Evolutionary conservation across 2,888 invertebrate species (phyloP), one percentile per base, ranked within the genome.

Genomic region (Elysia crispata): DNA sequence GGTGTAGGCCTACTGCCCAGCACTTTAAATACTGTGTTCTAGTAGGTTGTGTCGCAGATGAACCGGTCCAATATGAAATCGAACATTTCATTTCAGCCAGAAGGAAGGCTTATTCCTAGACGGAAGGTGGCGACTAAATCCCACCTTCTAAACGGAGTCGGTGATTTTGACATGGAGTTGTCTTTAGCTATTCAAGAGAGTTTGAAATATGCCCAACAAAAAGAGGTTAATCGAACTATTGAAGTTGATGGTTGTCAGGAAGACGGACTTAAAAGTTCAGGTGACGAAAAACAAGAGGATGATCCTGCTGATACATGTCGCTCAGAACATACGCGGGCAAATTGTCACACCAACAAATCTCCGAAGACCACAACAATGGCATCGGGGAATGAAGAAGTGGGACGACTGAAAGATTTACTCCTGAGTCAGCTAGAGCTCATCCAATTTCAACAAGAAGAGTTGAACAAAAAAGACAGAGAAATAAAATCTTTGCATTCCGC

Each of bases 371-470:
- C 1, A 11, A 66, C 66, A n/a, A 30, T 50, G 50, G 57, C 74
- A 49, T n/a, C 54, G 28, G 64, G 64, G 20, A 31, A 54, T 57
- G 81, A 81, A 76, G 87, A 88, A 85, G 83, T 87, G 6, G 87
- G 87, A 82, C 88, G 89, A 28, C 84, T 92, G 78, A 91, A 96
- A 92, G 95, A 96, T 85, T 94, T 97, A 90, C 93, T 97, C 84
- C 93, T 96, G 81, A 94, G 96, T 85, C 97, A 97, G 91, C 93
- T 97, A 88, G 97, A 97, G 92, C 93, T 97, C 83, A 96, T 97
- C 90, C 97, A 97, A 91, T 96, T 97, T 92, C 97, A 97, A 92
- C 96, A 96, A 89, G 96, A 97, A 89, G 94, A 95, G 87, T 94
- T 97, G 84, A 94, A 95, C 85, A 95, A 95, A 86, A 96, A 95